Conservation (phyloP, 2,113 vertebrate species). For the Coptodon rendalli region DNA sequence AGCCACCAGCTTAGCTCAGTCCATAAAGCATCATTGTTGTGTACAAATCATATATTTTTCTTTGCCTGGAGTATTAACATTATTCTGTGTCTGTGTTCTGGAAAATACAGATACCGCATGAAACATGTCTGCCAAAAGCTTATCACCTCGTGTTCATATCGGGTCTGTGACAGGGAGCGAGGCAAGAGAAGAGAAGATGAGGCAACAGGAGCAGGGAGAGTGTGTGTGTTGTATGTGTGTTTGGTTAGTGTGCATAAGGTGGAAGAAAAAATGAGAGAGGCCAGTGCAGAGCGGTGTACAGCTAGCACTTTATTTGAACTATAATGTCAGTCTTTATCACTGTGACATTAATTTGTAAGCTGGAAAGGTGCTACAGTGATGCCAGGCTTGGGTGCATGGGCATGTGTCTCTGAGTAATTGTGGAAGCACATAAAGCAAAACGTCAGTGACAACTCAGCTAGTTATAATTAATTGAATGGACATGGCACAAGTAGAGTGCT, state of each 20-base stretch:
- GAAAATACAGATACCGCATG: neutral
- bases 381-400: neutral
- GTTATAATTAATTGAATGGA: neutral
- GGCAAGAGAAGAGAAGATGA: neutral
- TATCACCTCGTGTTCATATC: constrained; percentile 3
- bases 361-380: neutral
- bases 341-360: constrained; percentile 21
- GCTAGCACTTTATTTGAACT: neutral
- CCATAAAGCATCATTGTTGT: neutral
- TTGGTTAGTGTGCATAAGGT: neutral
- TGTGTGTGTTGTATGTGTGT: neutral
- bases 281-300: neutral
- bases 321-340: neutral
- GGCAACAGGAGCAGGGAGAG: neutral
- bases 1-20: neutral
- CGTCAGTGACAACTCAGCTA: neutral
- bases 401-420: neutral
- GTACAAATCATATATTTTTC: neutral
- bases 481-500: neutral
- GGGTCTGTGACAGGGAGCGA: neutral
- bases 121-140: neutral
- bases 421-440: neutral
- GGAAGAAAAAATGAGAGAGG: neutral
- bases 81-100: neutral
- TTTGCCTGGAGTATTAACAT: neutral